Evolutionary conservation across 2,888 invertebrate genomes (phyloP), one percentile per base, ranked within the genome.

Genomic region (Cyrtodaria siliqua): DNA sequence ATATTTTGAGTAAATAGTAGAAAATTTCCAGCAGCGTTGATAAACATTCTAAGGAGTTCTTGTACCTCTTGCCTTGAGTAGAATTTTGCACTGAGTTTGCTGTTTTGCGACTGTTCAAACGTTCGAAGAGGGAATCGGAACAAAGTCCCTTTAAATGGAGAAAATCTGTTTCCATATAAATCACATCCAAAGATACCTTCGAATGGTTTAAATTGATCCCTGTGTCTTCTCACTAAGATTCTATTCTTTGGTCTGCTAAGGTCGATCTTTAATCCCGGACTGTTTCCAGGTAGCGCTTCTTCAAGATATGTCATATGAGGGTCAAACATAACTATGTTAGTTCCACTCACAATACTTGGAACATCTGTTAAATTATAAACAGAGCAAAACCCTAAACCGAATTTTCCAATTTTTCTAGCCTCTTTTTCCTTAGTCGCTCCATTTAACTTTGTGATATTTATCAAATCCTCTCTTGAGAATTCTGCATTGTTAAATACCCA

Each of bases 351-450:
- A 59, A 92, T 90, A 53, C 89, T 90, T 12, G 91, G 91, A n/a
- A 90, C 89, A 83, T 92, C 91, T 12, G 91, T 91, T n/a, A 91
- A 50, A 60, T 91, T 91, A 73, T 91, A 91, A 16, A 91, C 90
- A 18, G 90, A 84, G 66, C 90, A 90, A 80, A 91, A 91, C 0
- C 91, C 91, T 8, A 91, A 83, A 20, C 91, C 92, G 82, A 91
- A 91, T 52, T 88, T 83, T 18, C 91, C 92, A 49, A 92, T 87
- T 71, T 89, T 91, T 4, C 87, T 87, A 18, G 84, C 81, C 24
- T 89, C 82, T 8, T 74, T 64, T 68, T 86, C 83, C 69, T 92
- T 91, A 1, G 91, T 90, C 2, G 89, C 91, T 12, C 91, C 90
- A 64, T 88, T 87, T n/a, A 92, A 80, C 68, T 88, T 89, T 14